Percentiles rank a stretch among this genome's conserved stretches.
These are phyloP conservation scores for Limanda limanda DNA, from an alignment of 2,113 vertebrate genomes.

Conservation along the genomic window DNA sequence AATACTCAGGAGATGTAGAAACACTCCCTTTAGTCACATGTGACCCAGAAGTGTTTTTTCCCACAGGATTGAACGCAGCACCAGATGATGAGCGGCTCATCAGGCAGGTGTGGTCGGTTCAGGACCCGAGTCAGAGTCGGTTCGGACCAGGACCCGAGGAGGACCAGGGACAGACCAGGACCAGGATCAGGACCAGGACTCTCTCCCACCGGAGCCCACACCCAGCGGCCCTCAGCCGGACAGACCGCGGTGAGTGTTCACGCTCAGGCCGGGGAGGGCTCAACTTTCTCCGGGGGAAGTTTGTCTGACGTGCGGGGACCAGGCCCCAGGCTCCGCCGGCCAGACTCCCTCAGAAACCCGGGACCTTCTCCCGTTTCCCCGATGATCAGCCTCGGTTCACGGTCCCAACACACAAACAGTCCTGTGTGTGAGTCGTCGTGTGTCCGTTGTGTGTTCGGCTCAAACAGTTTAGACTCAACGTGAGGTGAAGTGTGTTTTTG, in stretches of 20 bases:
- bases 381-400: rapidly evolving
- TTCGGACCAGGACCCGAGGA: too few species aligned
- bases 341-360: constrained; percentile 1
- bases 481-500: rapidly evolving
- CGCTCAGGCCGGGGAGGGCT: not conserved
- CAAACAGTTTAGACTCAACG: not conserved
- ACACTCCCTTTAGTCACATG: not conserved
- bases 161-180: too few species aligned
- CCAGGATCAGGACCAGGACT: too few species aligned
- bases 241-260: constrained; percentile 29
- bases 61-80: constrained; percentile 53
- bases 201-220: constrained; percentile 1
- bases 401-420: rapidly evolving
- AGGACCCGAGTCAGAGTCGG: not conserved
- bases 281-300: constrained; percentile 33
- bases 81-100: constrained; percentile 63
- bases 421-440: rapidly evolving
- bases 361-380: not conserved
- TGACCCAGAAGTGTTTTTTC: constrained; percentile 12
- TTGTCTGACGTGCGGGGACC: not conserved
- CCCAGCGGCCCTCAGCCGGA: not conserved
- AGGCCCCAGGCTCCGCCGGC: constrained; percentile 32
- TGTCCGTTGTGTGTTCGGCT: not conserved
- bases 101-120: constrained; percentile 73
- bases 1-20: too few species aligned